These are phyloP conservation scores for Lamellibrachia satsuma DNA, from an alignment of 2,888 invertebrate species.

Conservation along the genomic window DNA sequence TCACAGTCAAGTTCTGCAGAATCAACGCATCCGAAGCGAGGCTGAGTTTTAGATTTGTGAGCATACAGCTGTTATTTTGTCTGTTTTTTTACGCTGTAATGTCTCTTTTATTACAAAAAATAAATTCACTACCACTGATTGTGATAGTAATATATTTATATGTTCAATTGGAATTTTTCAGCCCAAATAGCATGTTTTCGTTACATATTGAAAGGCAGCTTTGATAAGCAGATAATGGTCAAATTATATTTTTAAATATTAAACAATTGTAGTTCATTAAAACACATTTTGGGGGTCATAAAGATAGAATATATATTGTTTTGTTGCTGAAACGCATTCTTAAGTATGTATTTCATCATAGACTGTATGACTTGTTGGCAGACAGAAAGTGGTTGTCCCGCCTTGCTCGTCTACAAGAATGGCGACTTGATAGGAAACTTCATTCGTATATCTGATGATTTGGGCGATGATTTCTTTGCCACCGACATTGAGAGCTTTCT, in stretches of 20 bases:
- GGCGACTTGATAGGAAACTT: slow-evolving; percentile 93
- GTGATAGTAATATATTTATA: no score
- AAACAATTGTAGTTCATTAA: no score
- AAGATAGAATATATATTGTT: no score
- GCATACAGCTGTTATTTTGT: slow-evolving; percentile 41
- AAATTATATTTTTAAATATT: no score
- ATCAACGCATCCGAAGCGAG: slow-evolving; percentile 84
- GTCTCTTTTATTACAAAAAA: neutral
- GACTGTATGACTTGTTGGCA: slow-evolving; percentile 35
- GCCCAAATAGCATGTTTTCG: no score
- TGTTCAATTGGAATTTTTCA: no score
- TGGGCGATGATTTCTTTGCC: slow-evolving; percentile 89
- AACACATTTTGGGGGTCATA: no score
- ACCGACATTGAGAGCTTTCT: slow-evolving; percentile 90
- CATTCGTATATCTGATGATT: slow-evolving; percentile 83
- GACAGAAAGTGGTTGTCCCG: slow-evolving; percentile 79
- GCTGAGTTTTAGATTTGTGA: slow-evolving; percentile 82
- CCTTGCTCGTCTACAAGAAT: slow-evolving; percentile 87
- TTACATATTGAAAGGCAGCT: no score
- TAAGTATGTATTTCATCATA: neutral
- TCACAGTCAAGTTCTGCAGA: slow-evolving; percentile 87
- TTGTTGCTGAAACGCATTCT: no score
- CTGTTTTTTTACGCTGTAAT: no score
- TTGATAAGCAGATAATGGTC: no score
- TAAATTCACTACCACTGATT: neutral